Percentiles rank a stretch among this genome's conserved stretches.
phyloP scores from a whole-genome alignment of 2,888 invertebrate species.

The Nephrotoma flavescens region DNA sequence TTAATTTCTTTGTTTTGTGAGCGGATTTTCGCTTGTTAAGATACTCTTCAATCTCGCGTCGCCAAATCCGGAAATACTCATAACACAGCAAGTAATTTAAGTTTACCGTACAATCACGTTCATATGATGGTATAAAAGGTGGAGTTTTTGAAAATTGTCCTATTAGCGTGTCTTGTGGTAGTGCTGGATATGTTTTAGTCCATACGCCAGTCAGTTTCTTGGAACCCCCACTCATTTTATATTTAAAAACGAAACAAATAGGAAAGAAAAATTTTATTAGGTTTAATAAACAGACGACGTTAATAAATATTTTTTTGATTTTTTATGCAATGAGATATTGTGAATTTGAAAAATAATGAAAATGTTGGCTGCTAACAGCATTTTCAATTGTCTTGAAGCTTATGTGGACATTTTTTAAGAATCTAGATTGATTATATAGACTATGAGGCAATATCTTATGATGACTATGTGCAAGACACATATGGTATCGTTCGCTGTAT shows the following conservation, averaged over 20 bases:
- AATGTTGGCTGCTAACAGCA: not conserved
- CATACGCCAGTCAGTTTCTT: not conserved
- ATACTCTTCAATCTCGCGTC: not conserved
- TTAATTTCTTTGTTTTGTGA: not conserved
- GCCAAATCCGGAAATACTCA: constrained; percentile 1
- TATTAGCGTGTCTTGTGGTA: not conserved
- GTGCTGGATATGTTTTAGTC: not conserved
- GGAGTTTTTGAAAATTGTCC: not conserved
- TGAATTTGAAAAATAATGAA: not conserved
- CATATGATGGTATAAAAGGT: constrained; percentile 1
- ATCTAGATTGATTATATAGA: not conserved
- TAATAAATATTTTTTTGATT: not conserved
- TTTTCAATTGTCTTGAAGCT: not conserved
- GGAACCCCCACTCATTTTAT: not conserved
- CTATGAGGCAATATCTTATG: not conserved
- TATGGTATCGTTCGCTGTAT: not conserved
- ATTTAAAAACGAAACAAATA: not conserved
- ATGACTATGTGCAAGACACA: not conserved
- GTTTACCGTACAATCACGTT: not conserved
- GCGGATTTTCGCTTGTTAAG: not conserved
- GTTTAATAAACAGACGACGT: not conserved
- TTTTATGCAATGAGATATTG: not conserved
- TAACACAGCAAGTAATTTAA: not conserved
- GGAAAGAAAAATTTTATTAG: not conserved
- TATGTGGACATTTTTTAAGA: not conserved